A percentile compares a stretch with the other conserved stretches of the same genome.
phyloP scores from a whole-genome alignment of 2,113 vertebrate species.

The Abramis brama region DNA sequence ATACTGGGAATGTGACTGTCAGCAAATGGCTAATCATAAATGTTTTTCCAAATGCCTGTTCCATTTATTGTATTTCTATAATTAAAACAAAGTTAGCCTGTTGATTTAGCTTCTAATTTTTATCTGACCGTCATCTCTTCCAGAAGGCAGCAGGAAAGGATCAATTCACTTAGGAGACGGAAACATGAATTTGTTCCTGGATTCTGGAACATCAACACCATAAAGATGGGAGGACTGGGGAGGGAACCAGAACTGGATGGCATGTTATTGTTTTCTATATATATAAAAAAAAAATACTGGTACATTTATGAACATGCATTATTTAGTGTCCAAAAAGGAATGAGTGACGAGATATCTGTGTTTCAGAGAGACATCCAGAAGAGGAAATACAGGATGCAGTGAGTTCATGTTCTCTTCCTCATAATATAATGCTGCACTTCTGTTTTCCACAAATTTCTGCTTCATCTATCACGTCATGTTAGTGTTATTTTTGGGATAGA shows the following conservation, averaged over 20 bases:
- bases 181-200: slow-evolving; percentile 57
- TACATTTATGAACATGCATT: not conserved
- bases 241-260: slow-evolving; percentile 50
- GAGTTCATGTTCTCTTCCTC: not conserved
- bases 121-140: not conserved
- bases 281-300: not conserved
- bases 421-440: slow-evolving; percentile 2
- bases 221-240: slow-evolving; percentile 59
- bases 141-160: slow-evolving; percentile 44
- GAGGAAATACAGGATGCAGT: slow-evolving; percentile 39
- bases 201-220: slow-evolving; percentile 61
- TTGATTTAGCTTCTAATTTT: not conserved
- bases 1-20: not conserved
- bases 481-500: not conserved
- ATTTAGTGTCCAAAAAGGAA: not conserved
- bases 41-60: not conserved
- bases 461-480: not conserved
- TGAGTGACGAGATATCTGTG: not conserved
- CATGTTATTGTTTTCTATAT: slow-evolving; percentile 20
- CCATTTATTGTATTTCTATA: not conserved
- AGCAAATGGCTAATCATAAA: not conserved
- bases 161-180: slow-evolving; percentile 40
- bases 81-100: not conserved
- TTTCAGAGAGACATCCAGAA: slow-evolving; percentile 43
- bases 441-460: not conserved